Percentiles rank a stretch among this genome's conserved stretches.
Conservation (phyloP, 2,113 vertebrate genomes). For the rabbit (Oryctolagus cuniculus) region mOryCun1.1 NC_091435.1:126685501-126686000, state of each 20-base stretch:
- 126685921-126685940: background rate
- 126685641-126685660: conserved; percentile 64
- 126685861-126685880: conserved; percentile 93
- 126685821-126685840: conserved; percentile 97
- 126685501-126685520: conserved; percentile 54
- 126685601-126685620: conserved; percentile 75
- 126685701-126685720: conserved; percentile 52
- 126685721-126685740: conserved; percentile 80
- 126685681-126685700: conserved; percentile 84
- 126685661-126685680: conserved; percentile 91
- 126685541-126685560: background rate
- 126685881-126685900: conserved; percentile 91
- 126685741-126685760: conserved; percentile 73
- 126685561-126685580: conserved; percentile 54
- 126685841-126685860: conserved; percentile 96
- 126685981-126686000: background rate
- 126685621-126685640: background rate
- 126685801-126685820: conserved; percentile 94
- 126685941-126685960: background rate
- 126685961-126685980: background rate
- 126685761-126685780: conserved; percentile 79
- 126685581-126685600: conserved; percentile 57
- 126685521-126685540: background rate
- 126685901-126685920: too few relatives aligned
- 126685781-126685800: conserved; percentile 86